A percentile compares a stretch with the other conserved stretches of the same genome.
Evolutionary conservation across 2,888 invertebrate genomes (phyloP).

Genomic region (Tipula unca): DNA sequence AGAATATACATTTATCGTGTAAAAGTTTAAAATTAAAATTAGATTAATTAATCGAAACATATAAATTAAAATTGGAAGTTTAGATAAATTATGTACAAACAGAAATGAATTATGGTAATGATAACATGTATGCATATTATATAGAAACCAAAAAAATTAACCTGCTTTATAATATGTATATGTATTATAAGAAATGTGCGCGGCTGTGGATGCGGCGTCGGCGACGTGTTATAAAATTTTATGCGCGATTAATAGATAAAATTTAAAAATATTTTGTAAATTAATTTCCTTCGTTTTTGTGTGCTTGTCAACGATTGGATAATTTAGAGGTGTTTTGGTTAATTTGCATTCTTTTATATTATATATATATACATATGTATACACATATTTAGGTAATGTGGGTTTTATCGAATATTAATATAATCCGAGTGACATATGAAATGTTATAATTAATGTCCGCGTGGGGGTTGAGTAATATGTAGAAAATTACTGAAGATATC

Average conservation of each 20-base stretch:
- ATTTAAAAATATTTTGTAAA: not conserved
- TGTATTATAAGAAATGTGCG: not conserved
- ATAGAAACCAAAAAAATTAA: not conserved
- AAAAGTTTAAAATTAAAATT: not conserved
- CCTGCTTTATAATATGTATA: not conserved
- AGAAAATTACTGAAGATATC: not conserved
- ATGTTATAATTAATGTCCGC: not conserved
- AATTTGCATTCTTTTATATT: not conserved
- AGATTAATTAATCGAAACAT: not conserved
- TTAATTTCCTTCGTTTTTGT: not conserved
- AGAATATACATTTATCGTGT: not conserved
- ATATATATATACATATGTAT: too few relatives aligned
- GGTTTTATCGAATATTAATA: not conserved
- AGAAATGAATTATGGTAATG: not conserved
- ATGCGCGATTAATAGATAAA: not conserved
- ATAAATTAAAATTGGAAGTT: not conserved
- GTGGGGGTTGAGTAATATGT: not conserved
- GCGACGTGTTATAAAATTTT: not conserved
- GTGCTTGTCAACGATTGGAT: not conserved
- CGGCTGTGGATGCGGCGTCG: not conserved
- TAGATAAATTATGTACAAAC: not conserved
- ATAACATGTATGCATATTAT: not conserved
- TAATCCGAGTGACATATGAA: not conserved
- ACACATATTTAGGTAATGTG: not conserved
- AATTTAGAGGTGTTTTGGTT: not conserved